Evolutionary conservation across 2,888 invertebrate genomes (phyloP), one percentile per base, ranked within the genome.

Genomic region (Pyrrhia umbra): DNA sequence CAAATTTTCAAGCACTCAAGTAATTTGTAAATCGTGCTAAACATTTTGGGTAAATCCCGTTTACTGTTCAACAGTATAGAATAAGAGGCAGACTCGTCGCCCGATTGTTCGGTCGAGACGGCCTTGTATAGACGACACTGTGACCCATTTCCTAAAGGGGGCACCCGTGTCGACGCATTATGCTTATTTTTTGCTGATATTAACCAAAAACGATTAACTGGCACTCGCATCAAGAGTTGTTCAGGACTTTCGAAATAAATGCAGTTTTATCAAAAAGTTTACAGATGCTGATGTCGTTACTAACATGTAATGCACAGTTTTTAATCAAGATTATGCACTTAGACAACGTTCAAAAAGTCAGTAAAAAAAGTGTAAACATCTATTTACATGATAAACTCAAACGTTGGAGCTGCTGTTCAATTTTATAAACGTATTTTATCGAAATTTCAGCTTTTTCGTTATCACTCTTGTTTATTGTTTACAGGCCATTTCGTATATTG

Each of bases 131-230:
- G 83, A 82, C 75, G 86, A 84, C 89, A 88, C 87, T 87, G 88
- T 92, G 93, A 93, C 94, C 93, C 82, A 92, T 87, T 89, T 91
- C 83, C 77, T 61, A 88, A 88, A 86, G 88, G 75, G 88, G 85
- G 85, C 88, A 83, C 76, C 83, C 83, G 82, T 84, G 83, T 67
- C 75, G 75, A 76, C 76, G 82, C 74, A 78, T 78, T 58, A 54
- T 42, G 52, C 58, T 56, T 61, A 64, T 65, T 80, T 80, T 61
- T n/a, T n/a, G n/a, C n/a, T 67, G 62, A 64, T 74, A 57, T 66
- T 65, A 61, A 65, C 66, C 51, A 61, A 57, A 68, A 64, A 42
- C 52, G 54, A 40, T 40, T 37, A 62, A 34, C 20, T 50, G n/a
- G n/a, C 46, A 20, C 42, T 50, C 16, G 50, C 25, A 45, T 59